phyloP scores from a whole-genome alignment of 1,140 invertebrate species.

The Leucophenga varia region DNA sequence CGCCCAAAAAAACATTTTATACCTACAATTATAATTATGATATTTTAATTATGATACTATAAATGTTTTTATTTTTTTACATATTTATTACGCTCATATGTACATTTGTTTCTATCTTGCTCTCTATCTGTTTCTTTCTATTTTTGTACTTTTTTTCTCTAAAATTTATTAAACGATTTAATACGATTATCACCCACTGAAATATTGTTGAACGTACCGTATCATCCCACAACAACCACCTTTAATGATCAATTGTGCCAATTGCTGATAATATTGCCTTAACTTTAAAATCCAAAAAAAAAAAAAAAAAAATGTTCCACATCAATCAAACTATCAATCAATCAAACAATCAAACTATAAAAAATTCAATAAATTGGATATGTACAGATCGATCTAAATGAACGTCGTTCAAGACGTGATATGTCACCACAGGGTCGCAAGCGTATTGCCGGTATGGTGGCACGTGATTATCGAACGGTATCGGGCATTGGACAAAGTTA shows the following conservation, averaged over 20 bases:
- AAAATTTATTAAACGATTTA: constrained; percentile 3
- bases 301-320: constrained; percentile 8
- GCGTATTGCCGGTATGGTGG: constrained; percentile 66
- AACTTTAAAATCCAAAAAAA: constrained; percentile 8
- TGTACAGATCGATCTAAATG: constrained; percentile 52
- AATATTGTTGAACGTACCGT: constrained; percentile 2
- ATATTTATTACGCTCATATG: constrained; percentile 34
- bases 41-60: no score
- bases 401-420: constrained; percentile 67
- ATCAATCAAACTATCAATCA: constrained; percentile 3
- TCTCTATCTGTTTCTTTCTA: constrained; percentile 27
- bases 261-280: no score
- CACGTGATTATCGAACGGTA: constrained; percentile 60
- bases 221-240: no score
- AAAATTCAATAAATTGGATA: constrained; percentile 9
- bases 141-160: constrained; percentile 1
- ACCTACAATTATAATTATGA: no score
- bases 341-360: constrained; percentile 1
- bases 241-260: no score
- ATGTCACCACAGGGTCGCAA: constrained; percentile 76
- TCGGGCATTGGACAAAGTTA: constrained; percentile 57
- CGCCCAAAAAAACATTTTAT: constrained; percentile 13
- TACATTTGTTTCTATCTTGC: constrained; percentile 36
- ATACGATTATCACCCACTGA: constrained; percentile 2
- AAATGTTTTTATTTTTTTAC: constrained; percentile 13